Evolutionary conservation across 2,113 vertebrate species (phyloP).

Genomic region (Oreochromis aureus): DNA sequence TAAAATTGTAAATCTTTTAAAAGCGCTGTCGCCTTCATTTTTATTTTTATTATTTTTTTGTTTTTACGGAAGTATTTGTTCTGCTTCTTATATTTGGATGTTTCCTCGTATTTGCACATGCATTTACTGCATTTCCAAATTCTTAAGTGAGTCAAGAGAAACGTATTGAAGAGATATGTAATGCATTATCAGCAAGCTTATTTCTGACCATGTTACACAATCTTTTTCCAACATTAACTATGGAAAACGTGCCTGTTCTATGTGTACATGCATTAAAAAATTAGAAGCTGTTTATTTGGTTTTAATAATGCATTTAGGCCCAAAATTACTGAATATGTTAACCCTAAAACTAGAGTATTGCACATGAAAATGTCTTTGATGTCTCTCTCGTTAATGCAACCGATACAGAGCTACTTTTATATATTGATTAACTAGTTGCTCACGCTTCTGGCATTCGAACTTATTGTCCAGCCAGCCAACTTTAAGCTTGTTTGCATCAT

Average conservation of each 20-base stretch:
- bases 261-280: neutral
- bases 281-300: neutral
- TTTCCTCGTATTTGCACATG: neutral
- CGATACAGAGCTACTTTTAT: neutral
- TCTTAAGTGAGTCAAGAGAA: neutral
- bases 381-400: neutral
- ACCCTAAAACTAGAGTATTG: neutral
- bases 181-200: neutral
- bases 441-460: neutral
- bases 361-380: neutral
- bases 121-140: neutral
- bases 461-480: neutral
- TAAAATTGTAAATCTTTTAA: neutral
- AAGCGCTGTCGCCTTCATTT: neutral
- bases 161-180: neutral
- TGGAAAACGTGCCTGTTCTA: neutral
- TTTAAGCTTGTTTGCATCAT: neutral
- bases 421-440: neutral
- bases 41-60: neutral
- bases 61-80: constrained; percentile 20
- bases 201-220: neutral
- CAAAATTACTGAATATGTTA: neutral
- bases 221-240: neutral
- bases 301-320: neutral
- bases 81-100: neutral